These are phyloP conservation scores for Pachliopta kotzebuea DNA, from an alignment of 2,888 invertebrate genomes.

Conservation along the genomic window DNA sequence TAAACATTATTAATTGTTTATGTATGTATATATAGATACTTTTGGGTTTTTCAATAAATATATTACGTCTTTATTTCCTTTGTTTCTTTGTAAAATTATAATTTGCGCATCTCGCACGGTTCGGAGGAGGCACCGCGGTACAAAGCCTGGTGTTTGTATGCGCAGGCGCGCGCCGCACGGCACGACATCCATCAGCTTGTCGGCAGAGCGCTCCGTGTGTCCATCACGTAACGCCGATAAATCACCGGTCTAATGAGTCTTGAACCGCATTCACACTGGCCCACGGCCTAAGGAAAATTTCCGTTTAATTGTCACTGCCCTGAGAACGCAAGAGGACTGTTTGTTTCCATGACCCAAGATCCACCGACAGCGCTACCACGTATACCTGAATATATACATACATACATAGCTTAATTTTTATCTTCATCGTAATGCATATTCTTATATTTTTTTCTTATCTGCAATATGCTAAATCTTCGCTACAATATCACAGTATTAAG, in stretches of 20 bases:
- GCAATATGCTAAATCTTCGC: no score
- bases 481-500: no score
- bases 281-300: constrained; percentile 7
- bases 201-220: constrained; percentile 48
- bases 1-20: no score
- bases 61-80: no score
- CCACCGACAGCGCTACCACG: neutral
- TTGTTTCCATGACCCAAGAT: neutral
- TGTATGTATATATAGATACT: no score
- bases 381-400: neutral
- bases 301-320: constrained; percentile 16
- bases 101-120: constrained; percentile 13
- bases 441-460: no score
- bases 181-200: constrained; percentile 59
- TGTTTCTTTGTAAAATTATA: no score
- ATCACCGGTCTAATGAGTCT: constrained; percentile 48
- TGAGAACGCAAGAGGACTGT: neutral
- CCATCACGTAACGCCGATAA: constrained; percentile 61
- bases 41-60: no score
- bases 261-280: constrained; percentile 38
- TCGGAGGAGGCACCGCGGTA: constrained; percentile 11
- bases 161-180: constrained; percentile 39
- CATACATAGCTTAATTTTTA: no score
- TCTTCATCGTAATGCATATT: no score
- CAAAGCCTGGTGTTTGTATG: constrained; percentile 45